Base-by-base conservation (phyloP, 2,113 vertebrate species). In the Syngnathus floridae region DNA sequence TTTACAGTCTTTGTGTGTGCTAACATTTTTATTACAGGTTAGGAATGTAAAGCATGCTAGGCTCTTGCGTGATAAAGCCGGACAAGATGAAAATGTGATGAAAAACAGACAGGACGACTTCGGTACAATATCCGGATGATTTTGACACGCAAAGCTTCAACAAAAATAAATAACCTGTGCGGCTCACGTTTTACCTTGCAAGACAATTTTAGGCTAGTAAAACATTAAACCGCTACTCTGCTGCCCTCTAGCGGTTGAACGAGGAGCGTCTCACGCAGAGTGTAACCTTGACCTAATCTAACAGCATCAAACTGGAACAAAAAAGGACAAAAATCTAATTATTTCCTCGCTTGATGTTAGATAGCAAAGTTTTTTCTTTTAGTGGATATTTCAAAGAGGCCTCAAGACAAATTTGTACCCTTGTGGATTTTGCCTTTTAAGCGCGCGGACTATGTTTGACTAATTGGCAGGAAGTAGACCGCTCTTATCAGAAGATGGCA, bases 381-480 rank as follows among this genome's bases (percentile, higher is more conserved):
- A 71, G 72, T 74, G 74, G 81, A 84, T 86, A 84, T 85, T 88
- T 90, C 82, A 87, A 87, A 89, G 82, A 84, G 80, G 68, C 75
- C 86, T 87, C 89, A 60, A 86, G 86, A 87, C 82, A 81, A 64
- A 31, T 31, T 31, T 14, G 17, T 56, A 69, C 77, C 88, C 84
- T 31, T 83, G 73, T 79, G 88, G 85, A 83, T 64, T 86, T 90
- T 86, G 74, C 52, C 76, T 88, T 86, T 85, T 86, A 89, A 86
- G 82, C 85, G 88, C 74, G 80, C 84, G 76, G 79, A 89, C 26
- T 31, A 82, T 84, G 72, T 79, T 84, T 84, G 70, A 64, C 81
- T 90, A 90, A 89, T 89, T 91, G 82, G 87, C 68, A 84, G 62
- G 80, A 88, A 87, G 70, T 84, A 88, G 85, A 82, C 81, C 84